A percentile compares a stretch with the other conserved stretches of the same genome.
phyloP scores from a whole-genome alignment of 2,113 vertebrate species.

The Cyanocitta stelleri region DNA sequence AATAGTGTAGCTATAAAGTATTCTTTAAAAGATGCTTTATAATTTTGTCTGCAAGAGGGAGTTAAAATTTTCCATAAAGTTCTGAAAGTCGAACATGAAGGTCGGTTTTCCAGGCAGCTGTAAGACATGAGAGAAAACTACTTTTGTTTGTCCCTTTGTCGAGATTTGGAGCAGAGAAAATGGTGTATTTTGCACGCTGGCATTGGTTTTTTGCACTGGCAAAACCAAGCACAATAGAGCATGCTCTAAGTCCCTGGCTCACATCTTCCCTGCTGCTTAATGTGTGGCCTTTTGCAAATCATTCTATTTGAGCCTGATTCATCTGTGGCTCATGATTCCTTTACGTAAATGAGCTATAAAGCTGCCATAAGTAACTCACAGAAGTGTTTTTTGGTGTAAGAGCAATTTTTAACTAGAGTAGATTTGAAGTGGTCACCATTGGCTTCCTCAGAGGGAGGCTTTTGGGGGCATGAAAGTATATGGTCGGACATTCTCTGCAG shows the following conservation, averaged over 20 bases:
- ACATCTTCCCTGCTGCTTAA: not conserved
- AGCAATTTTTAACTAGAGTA: not conserved
- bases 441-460: not conserved
- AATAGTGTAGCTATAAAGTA: not conserved
- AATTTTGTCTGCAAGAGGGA: not conserved
- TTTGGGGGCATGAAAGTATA: not conserved
- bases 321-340: slow-evolving; percentile 11
- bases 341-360: not conserved
- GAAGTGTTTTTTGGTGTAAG: not conserved
- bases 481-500: not conserved
- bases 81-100: not conserved
- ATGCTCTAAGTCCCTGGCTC: not conserved
- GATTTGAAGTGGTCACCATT: not conserved
- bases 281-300: slow-evolving; percentile 9
- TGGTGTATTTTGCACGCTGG: not conserved
- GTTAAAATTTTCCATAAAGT: not conserved
- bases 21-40: not conserved
- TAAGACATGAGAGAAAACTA: not conserved
- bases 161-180: not conserved
- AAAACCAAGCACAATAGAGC: not conserved
- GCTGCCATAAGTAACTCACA: not conserved
- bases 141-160: not conserved
- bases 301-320: slow-evolving; percentile 18
- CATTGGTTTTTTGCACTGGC: not conserved
- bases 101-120: not conserved